These are phyloP conservation scores for Salmo trutta DNA, from an alignment of 2,797 vertebrate genomes.

Conservation along the genomic window DNA sequence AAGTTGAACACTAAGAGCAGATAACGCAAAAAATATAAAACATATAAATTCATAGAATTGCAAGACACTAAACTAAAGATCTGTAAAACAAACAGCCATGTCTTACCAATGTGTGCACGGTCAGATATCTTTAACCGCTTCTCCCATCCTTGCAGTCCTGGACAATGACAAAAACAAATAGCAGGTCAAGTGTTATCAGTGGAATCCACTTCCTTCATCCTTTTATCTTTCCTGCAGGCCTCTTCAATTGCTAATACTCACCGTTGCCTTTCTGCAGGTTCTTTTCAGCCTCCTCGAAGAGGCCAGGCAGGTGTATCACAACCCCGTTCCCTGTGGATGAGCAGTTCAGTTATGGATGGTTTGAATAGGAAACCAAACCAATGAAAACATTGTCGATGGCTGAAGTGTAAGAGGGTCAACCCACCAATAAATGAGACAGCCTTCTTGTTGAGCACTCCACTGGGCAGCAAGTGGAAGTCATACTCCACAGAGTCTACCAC, in stretches of 20 bases:
- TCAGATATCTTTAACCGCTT: slow-evolving; percentile 82
- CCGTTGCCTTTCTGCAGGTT: slow-evolving; percentile 81
- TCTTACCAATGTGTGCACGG: slow-evolving; percentile 80
- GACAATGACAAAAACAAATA: slow-evolving; percentile 5
- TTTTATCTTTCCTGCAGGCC: background rate
- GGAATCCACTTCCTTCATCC: background rate
- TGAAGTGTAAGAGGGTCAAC: background rate
- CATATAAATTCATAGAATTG: background rate
- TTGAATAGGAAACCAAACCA: background rate
- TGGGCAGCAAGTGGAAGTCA: slow-evolving; percentile 83
- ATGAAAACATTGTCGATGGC: background rate
- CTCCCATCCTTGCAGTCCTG: slow-evolving; percentile 83
- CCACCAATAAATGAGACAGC: slow-evolving; percentile 81
- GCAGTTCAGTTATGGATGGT: background rate
- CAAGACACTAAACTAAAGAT: background rate
- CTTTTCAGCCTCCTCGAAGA: slow-evolving; percentile 82
- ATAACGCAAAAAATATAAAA: background rate
- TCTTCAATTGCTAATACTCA: slow-evolving; percentile 33
- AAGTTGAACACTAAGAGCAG: slow-evolving; percentile 80
- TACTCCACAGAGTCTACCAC: slow-evolving; percentile 84
- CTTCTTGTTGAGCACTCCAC: slow-evolving; percentile 83
- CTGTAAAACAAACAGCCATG: too few species aligned
- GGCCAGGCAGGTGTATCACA: slow-evolving; percentile 81
- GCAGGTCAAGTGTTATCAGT: background rate
- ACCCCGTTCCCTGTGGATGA: slow-evolving; percentile 77